Evolutionary conservation across 1,140 invertebrate species (phyloP), one percentile per base, ranked within the genome.

Genomic region (Anastatus disparis): DNA sequence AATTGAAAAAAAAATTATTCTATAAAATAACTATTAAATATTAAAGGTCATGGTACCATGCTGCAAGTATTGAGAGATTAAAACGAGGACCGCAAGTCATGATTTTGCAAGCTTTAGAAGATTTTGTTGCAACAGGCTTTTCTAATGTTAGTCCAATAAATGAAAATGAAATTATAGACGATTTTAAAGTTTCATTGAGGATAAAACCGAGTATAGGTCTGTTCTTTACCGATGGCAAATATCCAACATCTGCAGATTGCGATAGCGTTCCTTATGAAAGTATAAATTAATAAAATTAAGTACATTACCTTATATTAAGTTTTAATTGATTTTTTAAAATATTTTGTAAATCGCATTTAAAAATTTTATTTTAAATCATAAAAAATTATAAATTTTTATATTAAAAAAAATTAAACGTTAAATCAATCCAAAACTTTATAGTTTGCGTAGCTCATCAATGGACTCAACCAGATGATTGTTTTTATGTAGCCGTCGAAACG

Each of bases 141-240:
- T 17, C 35, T 2, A 55, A 55, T 17, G 12, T 50, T 3, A 29
- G 10, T 62, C 44, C 31, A 13, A n/a, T 22, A 12, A 15, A 52
- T 42, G 22, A 38, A 67, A 24, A 38, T 6, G 52, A 67, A 48
- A 2, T 22, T n/a, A 6, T 55, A 3, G 58, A 62, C 20, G 67
- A 70, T 24, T 55, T 62, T 12, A 62, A 62, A 24, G 2, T 29
- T 7, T 24, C 46, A 10, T n/a, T 70, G 24, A 42, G 67, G 55
- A 35, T 70, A 31, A 63, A 55, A 35, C 67, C 67, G 0, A 53
- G 24, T 4, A 17, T 20, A 20, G 58, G 67, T 6, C 10, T 70
- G 15, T 70, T 70, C 24, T 70, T 70, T 26, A 70, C 67, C 2
- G 67, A 70, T 31, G 67, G 67, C 10, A 70, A 70, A 62, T 62